phyloP scores from a whole-genome alignment of 2,888 invertebrate genomes.

The Lasius fuliginosus region DNA sequence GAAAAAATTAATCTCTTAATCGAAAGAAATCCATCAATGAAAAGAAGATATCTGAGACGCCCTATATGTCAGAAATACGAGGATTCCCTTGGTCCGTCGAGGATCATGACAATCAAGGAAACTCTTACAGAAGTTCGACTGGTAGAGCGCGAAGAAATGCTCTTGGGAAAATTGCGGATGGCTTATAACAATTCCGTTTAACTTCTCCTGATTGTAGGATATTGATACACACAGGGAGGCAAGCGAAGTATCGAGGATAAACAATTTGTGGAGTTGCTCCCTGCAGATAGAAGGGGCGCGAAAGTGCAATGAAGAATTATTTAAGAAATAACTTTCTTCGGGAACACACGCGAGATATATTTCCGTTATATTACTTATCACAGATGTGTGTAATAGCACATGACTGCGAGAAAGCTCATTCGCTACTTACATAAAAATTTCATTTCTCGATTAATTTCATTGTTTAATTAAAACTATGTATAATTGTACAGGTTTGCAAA shows the following conservation, averaged over 20 bases:
- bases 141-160: slow-evolving; percentile 10
- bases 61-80: neutral
- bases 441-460: neutral
- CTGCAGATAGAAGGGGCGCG: neutral
- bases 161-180: slow-evolving; percentile 40
- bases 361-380: neutral
- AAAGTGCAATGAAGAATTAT: neutral
- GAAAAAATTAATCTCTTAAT: neutral
- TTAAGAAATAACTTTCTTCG: neutral
- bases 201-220: slow-evolving; percentile 26
- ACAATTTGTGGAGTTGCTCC: neutral
- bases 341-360: neutral
- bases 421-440: neutral
- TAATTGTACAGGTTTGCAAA: neutral
- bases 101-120: slow-evolving; percentile 39
- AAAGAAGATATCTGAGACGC: neutral
- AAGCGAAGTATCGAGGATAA: slow-evolving; percentile 31
- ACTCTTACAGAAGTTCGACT: slow-evolving; percentile 26
- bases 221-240: slow-evolving; percentile 26
- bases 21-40: neutral
- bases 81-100: slow-evolving; percentile 3
- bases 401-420: neutral
- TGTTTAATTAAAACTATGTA: neutral
- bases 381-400: neutral
- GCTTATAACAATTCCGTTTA: slow-evolving; percentile 38